phyloP scores from a whole-genome alignment of 1,140 invertebrate species.

The Hylaeus volcanicus region DNA sequence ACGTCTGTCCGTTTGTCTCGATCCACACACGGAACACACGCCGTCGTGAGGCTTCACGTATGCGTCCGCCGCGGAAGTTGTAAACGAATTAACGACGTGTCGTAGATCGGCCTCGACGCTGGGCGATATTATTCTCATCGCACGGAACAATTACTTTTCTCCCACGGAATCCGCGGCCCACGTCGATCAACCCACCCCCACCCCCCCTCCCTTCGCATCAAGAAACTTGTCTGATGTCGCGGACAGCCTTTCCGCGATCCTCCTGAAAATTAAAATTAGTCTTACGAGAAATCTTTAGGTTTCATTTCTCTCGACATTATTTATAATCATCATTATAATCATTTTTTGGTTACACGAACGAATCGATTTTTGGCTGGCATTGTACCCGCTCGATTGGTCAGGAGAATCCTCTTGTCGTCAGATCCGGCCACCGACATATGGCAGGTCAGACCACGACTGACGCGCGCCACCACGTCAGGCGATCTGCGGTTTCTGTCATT shows the following conservation, averaged over 20 bases:
- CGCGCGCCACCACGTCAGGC: constrained; percentile 63
- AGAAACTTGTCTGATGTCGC: constrained; percentile 16
- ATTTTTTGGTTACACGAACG: too few species aligned
- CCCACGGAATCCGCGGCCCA: background rate
- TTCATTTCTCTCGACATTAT: too few species aligned
- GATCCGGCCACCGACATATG: constrained; percentile 56
- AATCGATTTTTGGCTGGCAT: background rate
- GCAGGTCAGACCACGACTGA: constrained; percentile 51
- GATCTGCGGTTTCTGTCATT: constrained; percentile 72
- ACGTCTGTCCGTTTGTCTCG: constrained; percentile 75
- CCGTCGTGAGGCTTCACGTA: constrained; percentile 40
- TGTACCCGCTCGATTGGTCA: background rate
- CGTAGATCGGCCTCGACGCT: constrained; percentile 44
- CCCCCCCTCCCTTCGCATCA: too few species aligned
- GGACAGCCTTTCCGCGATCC: background rate
- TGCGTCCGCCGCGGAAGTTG: constrained; percentile 63
- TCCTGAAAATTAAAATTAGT: too few species aligned
- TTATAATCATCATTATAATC: too few species aligned
- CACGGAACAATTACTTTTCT: constrained; percentile 28
- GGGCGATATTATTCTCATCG: constrained; percentile 26
- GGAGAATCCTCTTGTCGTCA: constrained; percentile 15
- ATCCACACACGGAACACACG: constrained; percentile 64
- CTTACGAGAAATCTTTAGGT: too few species aligned
- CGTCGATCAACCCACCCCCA: background rate
- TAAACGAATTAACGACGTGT: constrained; percentile 73